phyloP scores from a whole-genome alignment of 2,113 vertebrate genomes.

The Mobula birostris region DNA sequence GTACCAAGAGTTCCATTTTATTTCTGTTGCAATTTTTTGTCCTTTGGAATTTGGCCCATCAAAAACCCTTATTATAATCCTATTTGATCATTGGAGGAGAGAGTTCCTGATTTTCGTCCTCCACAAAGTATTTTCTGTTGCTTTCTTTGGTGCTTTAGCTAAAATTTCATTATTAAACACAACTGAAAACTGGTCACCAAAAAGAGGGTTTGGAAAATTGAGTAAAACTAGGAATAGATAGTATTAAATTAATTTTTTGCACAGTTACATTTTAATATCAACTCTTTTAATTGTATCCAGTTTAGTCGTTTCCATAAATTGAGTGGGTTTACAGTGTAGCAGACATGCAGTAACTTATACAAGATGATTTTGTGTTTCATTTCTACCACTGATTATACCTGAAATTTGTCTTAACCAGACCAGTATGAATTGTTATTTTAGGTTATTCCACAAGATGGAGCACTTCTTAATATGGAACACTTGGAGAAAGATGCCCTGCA shows the following conservation, averaged over 20 bases:
- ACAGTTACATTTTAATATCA: not conserved
- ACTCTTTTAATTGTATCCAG: not conserved
- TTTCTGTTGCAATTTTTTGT: not conserved
- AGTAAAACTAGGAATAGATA: not conserved
- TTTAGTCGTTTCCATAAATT: not conserved
- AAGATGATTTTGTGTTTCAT: not conserved
- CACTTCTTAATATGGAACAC: not conserved
- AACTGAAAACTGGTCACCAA: not conserved
- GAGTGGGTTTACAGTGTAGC: not conserved
- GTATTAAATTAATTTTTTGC: not conserved
- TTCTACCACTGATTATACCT: not conserved
- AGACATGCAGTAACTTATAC: not conserved
- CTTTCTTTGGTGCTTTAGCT: not conserved
- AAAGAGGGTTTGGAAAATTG: not conserved
- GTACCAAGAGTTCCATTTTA: not conserved
- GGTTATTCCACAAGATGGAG: conserved; percentile 18
- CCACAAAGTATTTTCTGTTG: not conserved
- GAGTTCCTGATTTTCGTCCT: too few species aligned
- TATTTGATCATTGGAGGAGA: too few species aligned
- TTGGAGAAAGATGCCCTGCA: not conserved
- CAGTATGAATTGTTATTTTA: not conserved
- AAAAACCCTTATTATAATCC: too few species aligned
- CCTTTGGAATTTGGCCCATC: too few species aligned
- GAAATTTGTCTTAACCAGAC: not conserved
- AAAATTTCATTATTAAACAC: not conserved